Evolutionary conservation across 2,797 vertebrate genomes (phyloP).

Genomic region (Hypotaenidia philippensis): DNA sequence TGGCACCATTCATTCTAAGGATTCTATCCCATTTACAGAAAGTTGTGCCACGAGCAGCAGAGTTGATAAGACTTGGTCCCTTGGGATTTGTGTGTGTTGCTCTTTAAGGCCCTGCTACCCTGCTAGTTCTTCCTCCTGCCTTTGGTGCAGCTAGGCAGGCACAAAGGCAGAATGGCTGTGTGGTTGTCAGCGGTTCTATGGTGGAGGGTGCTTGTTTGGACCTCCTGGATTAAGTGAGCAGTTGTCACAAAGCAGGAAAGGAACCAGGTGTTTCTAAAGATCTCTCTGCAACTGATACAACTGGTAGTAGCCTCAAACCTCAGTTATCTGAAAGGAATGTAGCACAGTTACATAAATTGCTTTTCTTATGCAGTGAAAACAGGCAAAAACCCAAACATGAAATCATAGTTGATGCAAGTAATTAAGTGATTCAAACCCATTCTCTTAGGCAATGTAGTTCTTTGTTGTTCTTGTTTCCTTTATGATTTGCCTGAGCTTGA

Average conservation of each 20-base stretch:
- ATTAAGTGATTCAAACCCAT: background rate
- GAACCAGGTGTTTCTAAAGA: background rate
- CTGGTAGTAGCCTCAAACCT: background rate
- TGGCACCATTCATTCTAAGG: background rate
- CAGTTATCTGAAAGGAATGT: background rate
- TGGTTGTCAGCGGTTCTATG: fast-evolving
- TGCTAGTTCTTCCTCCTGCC: background rate
- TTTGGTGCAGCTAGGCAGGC: background rate
- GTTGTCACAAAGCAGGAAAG: background rate
- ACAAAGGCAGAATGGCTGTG: background rate
- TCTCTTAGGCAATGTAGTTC: background rate
- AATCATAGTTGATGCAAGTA: background rate
- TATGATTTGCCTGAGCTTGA: background rate
- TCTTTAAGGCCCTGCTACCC: background rate
- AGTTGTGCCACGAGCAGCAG: background rate
- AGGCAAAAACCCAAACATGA: background rate
- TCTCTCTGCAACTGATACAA: background rate
- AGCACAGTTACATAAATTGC: background rate
- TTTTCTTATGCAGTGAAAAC: background rate
- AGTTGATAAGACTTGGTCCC: background rate
- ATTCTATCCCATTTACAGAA: background rate
- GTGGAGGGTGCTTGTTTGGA: background rate
- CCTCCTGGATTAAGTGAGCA: background rate
- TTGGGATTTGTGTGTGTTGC: background rate
- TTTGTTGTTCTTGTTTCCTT: background rate